Evolutionary conservation across 2,113 vertebrate species (phyloP).

Genomic region (Catagonus wagneri): DNA sequence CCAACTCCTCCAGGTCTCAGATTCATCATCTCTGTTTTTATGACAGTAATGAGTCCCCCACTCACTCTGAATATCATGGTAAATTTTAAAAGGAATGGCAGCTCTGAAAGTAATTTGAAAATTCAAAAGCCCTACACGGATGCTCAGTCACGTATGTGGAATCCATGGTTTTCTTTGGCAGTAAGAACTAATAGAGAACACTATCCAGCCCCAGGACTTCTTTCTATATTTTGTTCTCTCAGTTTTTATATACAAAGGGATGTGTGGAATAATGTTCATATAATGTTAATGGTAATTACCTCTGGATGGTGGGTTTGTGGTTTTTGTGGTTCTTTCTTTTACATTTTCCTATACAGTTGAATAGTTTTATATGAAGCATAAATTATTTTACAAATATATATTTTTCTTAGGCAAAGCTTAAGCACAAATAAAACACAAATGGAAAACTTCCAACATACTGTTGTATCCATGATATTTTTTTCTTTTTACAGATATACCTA

Average conservation of each 20-base stretch:
- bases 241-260: background rate
- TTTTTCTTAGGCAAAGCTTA: background rate
- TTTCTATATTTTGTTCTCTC: background rate
- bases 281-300: background rate
- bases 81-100: background rate
- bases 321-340: background rate
- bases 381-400: background rate
- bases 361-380: background rate
- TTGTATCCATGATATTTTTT: background rate
- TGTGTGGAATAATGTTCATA: background rate
- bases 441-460: background rate
- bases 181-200: background rate
- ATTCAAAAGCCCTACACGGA: background rate
- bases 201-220: background rate
- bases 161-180: background rate
- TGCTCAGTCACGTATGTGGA: background rate
- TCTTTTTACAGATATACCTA: too few relatives aligned
- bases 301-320: background rate
- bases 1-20: background rate
- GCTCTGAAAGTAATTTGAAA: slow-evolving; percentile 19
- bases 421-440: slow-evolving; percentile 14
- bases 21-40: background rate
- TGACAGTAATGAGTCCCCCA: background rate
- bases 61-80: background rate
- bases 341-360: background rate